A percentile compares a stretch with the other conserved stretches of the same genome.
phyloP scores from a whole-genome alignment of 2,888 invertebrate genomes.

The Hoplodrina blanda region DNA sequence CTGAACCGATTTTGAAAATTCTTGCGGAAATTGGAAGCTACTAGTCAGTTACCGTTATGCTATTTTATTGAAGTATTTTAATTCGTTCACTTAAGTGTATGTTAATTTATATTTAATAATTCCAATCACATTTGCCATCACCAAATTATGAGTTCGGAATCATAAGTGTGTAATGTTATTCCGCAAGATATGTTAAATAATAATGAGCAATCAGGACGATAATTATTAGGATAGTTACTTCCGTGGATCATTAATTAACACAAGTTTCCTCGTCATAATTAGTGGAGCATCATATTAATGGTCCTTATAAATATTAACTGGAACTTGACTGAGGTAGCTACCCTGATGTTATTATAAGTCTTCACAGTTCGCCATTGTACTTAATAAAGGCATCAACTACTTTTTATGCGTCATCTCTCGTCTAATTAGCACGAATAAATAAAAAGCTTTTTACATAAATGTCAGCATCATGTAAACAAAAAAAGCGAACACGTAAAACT shows the following conservation, averaged over 20 bases:
- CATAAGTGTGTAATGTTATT: not conserved
- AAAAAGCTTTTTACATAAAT: constrained; percentile 33
- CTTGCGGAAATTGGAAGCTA: too few relatives aligned
- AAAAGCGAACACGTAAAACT: constrained; percentile 35
- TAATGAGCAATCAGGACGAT: constrained; percentile 11
- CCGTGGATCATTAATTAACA: constrained; percentile 19
- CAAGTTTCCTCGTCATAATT: constrained; percentile 22
- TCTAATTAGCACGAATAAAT: constrained; percentile 27
- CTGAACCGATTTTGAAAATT: too few relatives aligned
- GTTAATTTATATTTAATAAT: not conserved
- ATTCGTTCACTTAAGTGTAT: not conserved
- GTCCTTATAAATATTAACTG: not conserved
- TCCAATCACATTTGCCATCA: not conserved
- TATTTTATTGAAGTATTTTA: not conserved
- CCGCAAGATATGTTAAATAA: not conserved
- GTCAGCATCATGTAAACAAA: constrained; percentile 40
- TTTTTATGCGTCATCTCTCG: not conserved
- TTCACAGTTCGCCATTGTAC: not conserved
- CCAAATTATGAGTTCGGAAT: not conserved
- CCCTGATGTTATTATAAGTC: not conserved
- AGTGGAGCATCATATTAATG: constrained; percentile 1
- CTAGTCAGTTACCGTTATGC: too few relatives aligned
- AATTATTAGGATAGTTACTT: constrained; percentile 19
- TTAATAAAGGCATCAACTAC: not conserved
- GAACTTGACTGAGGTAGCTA: not conserved